Percentiles rank a stretch among this genome's conserved stretches.
Evolutionary conservation across 2,888 invertebrate species (phyloP).

Genomic region (Pomacea canaliculata): DNA sequence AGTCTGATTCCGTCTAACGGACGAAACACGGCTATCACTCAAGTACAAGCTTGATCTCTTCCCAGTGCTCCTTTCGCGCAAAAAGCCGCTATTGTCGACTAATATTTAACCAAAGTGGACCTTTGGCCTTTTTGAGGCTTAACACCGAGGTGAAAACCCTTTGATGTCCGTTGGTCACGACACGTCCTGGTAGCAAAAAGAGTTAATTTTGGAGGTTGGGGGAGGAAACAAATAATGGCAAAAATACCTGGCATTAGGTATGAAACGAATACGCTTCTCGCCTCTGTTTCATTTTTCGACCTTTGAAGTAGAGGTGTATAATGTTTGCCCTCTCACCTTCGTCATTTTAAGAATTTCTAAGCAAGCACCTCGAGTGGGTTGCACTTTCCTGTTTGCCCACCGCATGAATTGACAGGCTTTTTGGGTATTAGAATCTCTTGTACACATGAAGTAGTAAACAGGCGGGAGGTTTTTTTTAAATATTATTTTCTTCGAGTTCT

Average conservation of each 20-base stretch:
- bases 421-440: too few species aligned
- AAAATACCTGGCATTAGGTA: neutral
- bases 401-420: too few species aligned
- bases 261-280: neutral
- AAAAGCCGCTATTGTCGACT: constrained; percentile 20
- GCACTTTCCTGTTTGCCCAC: too few species aligned
- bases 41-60: too few species aligned
- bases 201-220: constrained; percentile 7
- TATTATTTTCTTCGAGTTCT: too few species aligned
- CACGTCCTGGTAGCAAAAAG: neutral
- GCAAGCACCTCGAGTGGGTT: too few species aligned
- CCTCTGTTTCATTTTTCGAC: neutral
- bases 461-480: too few species aligned
- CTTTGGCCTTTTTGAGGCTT: constrained; percentile 12
- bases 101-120: constrained; percentile 19
- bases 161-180: constrained; percentile 15
- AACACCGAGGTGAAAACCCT: constrained; percentile 17
- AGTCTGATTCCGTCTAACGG: neutral
- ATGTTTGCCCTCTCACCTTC: neutral
- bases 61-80: neutral
- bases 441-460: too few species aligned
- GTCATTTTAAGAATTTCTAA: too few species aligned
- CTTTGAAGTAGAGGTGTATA: neutral
- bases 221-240: neutral
- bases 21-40: neutral